A percentile compares a stretch with the other conserved stretches of the same genome.
Evolutionary conservation across 2,888 invertebrate genomes (phyloP).

Genomic region (Pherbina coryleti): DNA sequence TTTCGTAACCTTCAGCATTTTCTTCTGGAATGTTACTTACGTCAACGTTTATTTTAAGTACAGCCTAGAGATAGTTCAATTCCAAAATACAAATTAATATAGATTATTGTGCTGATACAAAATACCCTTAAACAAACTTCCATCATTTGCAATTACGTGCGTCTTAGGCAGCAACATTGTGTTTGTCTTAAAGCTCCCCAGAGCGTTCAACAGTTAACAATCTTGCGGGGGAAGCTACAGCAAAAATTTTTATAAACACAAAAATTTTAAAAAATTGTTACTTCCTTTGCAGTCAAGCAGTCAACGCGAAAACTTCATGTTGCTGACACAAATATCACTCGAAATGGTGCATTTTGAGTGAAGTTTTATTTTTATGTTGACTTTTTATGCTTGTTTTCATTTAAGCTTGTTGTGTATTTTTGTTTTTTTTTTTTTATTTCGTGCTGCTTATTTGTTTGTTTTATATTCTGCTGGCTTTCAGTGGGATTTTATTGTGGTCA

Average conservation of each 20-base stretch:
- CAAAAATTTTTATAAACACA: not conserved
- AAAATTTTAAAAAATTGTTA: not conserved
- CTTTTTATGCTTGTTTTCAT: not conserved
- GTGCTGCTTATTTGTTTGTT: not conserved
- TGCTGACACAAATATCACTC: not conserved
- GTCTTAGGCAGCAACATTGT: too few species aligned
- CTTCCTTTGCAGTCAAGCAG: not conserved
- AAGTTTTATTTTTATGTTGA: not conserved
- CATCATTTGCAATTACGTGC: too few species aligned
- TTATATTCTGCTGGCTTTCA: not conserved
- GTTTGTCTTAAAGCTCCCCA: too few species aligned
- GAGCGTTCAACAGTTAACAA: too few species aligned
- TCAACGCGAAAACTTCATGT: not conserved
- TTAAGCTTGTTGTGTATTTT: not conserved
- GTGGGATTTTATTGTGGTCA: slow-evolving; percentile 5
- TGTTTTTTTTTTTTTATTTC: not conserved
- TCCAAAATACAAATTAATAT: too few species aligned
- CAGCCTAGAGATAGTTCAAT: too few species aligned
- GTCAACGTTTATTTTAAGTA: too few species aligned
- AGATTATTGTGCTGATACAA: too few species aligned
- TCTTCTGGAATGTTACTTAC: not conserved
- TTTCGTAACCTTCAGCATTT: too few species aligned
- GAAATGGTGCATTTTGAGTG: not conserved
- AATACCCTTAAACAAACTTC: too few species aligned
- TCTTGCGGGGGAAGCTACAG: too few species aligned